Evolutionary conservation across 2,888 invertebrate species (phyloP), one percentile per base, ranked within the genome.

Genomic region (Trypoxylon attenuatum): DNA sequence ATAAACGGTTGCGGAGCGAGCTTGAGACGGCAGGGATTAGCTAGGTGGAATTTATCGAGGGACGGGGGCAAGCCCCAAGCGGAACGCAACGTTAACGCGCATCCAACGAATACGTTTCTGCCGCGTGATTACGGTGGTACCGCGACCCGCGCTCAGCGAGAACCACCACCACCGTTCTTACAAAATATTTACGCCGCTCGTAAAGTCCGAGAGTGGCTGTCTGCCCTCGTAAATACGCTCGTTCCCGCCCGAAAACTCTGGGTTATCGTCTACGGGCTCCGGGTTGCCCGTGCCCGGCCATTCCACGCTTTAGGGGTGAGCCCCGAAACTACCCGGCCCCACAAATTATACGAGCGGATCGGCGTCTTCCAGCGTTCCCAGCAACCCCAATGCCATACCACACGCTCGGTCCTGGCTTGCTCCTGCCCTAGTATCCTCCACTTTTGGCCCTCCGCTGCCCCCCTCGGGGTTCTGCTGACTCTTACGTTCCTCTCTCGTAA

Each of bases 121-220:
- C 22, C 55, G 25, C 13, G 45, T 18, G 21, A 51, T 33, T 47
- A 62, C 21, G 59, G 43, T 29, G 25, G 33, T 33, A 33, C 33
- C 33, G 33, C 13, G 33, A n/a, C n/a, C n/a, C n/a, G n/a, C n/a
- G n/a, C n/a, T n/a, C n/a, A n/a, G n/a, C n/a, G n/a, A n/a, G n/a
- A n/a, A n/a, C n/a, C n/a, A n/a, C n/a, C n/a, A n/a, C 38, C 58
- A 50, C 49, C 47, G 50, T 39, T 27, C 58, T 50, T 62, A 51
- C 57, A 46, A 58, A 62, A 18, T 51, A 45, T 58, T 62, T 45
- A 62, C 47, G 41, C 16, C 51, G 58, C 38, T 62, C 62, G 62
- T 62, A 62, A 62, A 62, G 46, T 39, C 42, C 22, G 25, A 59
- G 61, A 45, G 39, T 16, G 46, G 16, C 22, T 39, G 22, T 25